Conservation (phyloP, 1,140 invertebrate genomes). For the Drosophila subpulchrella region DNA sequence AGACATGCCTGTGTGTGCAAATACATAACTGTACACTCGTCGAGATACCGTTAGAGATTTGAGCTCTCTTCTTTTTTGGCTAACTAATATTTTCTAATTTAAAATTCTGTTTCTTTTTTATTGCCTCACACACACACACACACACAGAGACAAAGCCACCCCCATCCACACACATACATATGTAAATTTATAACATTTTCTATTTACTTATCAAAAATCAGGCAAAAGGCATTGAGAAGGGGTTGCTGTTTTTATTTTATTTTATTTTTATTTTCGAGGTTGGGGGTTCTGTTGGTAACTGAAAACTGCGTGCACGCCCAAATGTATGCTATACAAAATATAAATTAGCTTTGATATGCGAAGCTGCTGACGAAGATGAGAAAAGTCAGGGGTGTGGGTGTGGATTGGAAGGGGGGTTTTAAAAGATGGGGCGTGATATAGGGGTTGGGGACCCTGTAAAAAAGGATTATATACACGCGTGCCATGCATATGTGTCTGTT, state of each 20-base stretch:
- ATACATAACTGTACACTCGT: slow-evolving; percentile 70
- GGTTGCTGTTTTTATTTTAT: slow-evolving; percentile 15
- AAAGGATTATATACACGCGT: slow-evolving; percentile 77
- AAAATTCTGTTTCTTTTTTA: slow-evolving; percentile 83
- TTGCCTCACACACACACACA: slow-evolving; percentile 39
- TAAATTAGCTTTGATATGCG: slow-evolving; percentile 82
- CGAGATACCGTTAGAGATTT: slow-evolving; percentile 9
- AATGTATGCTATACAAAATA: slow-evolving; percentile 80
- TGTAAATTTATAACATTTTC: slow-evolving; percentile 80
- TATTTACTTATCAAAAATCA: slow-evolving; percentile 83
- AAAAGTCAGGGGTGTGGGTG: slow-evolving; percentile 3
- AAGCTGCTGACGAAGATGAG: slow-evolving; percentile 68
- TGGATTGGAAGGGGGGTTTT: background rate
- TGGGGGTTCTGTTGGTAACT: slow-evolving; percentile 15
- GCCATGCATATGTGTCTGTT: slow-evolving; percentile 44
- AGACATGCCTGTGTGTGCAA: slow-evolving; percentile 32
- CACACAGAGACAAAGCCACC: background rate
- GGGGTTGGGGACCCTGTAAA: slow-evolving; percentile 55
- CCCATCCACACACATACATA: slow-evolving; percentile 17
- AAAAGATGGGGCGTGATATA: slow-evolving; percentile 1
- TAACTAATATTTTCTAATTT: slow-evolving; percentile 83
- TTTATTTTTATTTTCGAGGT: background rate
- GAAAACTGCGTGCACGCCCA: slow-evolving; percentile 57
- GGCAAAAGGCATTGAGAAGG: slow-evolving; percentile 29
- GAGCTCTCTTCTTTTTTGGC: slow-evolving; percentile 14